Evolutionary conservation across 1,140 invertebrate species (phyloP), one percentile per base, ranked within the genome.

Genomic region (Aphelenchoides avenae): DNA sequence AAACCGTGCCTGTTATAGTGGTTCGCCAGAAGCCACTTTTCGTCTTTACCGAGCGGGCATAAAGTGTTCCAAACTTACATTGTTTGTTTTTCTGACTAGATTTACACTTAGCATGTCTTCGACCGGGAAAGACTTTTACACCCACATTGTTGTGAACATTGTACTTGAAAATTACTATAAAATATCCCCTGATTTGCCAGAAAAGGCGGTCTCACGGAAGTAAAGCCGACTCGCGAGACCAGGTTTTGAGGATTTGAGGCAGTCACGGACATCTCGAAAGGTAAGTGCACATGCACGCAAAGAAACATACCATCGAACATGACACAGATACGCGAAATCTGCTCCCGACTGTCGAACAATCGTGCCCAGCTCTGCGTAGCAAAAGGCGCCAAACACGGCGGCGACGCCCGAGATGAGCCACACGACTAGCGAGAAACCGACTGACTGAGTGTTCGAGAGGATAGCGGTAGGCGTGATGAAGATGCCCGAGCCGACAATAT

Each of bases 271-370:
- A n/a, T n/a, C 0, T 47, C 1, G 41, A 27, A 47, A 22, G 3
- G 39, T 52, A 3, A 20, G 1, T 13, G 11, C 24, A 34, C 18
- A 34, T 31, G 1, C 31, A 52, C 44, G 2, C 51, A 18, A 3
- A 26, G 24, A 59, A 36, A 20, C 18, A 40, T 27, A 66, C 66
- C 67, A 68, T 53, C 57, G 58, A 18, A 68, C 66, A 40, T 70
- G 64, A 36, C 62, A 62, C 4, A 70, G 5, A 36, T 68, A 70
- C 4, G 68, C 68, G 33, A 70, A 70, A 34, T 70, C 68, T 26
- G 61, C 68, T 5, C 68, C 68, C 15, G 52, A 59, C 30, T 43
- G 40, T 11, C 68, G 44, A 34, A 70, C 72, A 37, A 48, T 60
- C 4, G 68, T 70, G 22, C 68, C 68, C 13, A 68, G 44, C 29